A percentile compares a stretch with the other conserved stretches of the same genome.
Conservation (phyloP, 2,888 invertebrate genomes). For the Drosophila suboccidentalis region DNA sequence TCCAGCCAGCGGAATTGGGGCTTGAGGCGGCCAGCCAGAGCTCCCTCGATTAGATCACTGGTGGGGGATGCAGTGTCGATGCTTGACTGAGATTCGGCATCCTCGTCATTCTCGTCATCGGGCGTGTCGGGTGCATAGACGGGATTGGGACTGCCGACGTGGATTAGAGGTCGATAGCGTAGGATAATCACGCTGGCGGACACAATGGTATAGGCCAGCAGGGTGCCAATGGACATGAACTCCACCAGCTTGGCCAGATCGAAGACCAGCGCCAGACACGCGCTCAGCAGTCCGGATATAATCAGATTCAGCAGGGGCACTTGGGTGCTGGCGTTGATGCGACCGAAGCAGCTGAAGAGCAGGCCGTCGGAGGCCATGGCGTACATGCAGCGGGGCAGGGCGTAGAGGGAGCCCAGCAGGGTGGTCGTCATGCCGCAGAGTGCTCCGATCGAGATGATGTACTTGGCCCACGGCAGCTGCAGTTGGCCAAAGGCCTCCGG, state of each 20-base stretch:
- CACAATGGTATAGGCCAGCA: conserved; percentile 96
- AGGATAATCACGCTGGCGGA: conserved; percentile 95
- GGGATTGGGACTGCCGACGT: conserved; percentile 82
- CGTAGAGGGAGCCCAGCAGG: conserved; percentile 93
- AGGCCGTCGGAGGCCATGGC: conserved; percentile 96
- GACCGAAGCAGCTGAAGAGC: conserved; percentile 92
- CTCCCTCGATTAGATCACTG: conserved; percentile 87
- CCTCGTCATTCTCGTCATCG: conserved; percentile 87
- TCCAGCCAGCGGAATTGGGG: conserved; percentile 91
- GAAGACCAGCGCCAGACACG: conserved; percentile 92
- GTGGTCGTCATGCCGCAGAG: conserved; percentile 97
- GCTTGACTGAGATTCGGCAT: conserved; percentile 87
- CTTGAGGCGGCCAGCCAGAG: conserved; percentile 91
- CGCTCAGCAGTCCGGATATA: conserved; percentile 91
- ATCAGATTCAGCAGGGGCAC: conserved; percentile 92
- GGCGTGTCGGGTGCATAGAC: conserved; percentile 87
- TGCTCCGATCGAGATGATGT: conserved; percentile 93
- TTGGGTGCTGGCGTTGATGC: conserved; percentile 92
- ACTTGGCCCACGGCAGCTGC: conserved; percentile 93
- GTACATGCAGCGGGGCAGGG: conserved; percentile 94
- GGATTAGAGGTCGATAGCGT: conserved; percentile 90
- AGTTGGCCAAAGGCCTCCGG: conserved; percentile 92
- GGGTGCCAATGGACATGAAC: conserved; percentile 97
- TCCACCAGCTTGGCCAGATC: conserved; percentile 96
- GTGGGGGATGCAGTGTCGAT: conserved; percentile 88